phyloP scores from a whole-genome alignment of 1,140 invertebrate species.

The Bombus turneri region DNA sequence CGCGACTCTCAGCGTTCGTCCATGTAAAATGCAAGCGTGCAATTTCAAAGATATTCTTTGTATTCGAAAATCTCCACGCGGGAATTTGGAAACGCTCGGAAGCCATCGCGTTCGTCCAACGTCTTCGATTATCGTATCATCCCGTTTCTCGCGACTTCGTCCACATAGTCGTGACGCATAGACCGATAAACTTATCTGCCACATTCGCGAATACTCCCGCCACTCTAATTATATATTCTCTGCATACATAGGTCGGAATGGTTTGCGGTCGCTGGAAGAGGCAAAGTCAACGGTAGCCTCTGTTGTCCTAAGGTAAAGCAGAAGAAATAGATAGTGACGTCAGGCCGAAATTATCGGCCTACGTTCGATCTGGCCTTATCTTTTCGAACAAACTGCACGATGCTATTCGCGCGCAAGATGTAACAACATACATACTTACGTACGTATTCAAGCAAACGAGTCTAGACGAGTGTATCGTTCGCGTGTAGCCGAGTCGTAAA shows the following conservation, averaged over 20 bases:
- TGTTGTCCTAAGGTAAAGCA: conserved; percentile 8
- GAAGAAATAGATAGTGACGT: conserved; percentile 61
- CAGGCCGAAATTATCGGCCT: conserved; percentile 60
- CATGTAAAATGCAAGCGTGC: not conserved
- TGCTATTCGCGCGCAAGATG: conserved; percentile 20
- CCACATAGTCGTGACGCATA: not conserved
- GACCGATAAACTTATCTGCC: conserved; percentile 8
- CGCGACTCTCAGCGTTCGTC: too few relatives aligned
- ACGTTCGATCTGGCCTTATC: conserved; percentile 56
- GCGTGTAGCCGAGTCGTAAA: conserved; percentile 20
- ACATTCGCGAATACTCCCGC: conserved; percentile 2
- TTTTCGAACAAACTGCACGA: conserved; percentile 46
- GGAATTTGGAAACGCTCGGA: not conserved
- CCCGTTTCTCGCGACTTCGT: not conserved
- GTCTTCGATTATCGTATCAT: not conserved
- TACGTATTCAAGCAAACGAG: too few relatives aligned
- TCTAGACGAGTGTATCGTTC: not conserved
- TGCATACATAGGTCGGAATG: too few relatives aligned
- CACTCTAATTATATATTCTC: conserved; percentile 11
- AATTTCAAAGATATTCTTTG: not conserved
- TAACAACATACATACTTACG: conserved; percentile 28
- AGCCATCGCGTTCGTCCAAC: not conserved
- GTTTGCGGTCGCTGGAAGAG: not conserved
- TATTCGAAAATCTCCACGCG: not conserved
- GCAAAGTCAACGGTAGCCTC: conserved; percentile 15